Conservation (phyloP, 1,140 invertebrate genomes). For the Ceratosolen solmsi region DNA sequence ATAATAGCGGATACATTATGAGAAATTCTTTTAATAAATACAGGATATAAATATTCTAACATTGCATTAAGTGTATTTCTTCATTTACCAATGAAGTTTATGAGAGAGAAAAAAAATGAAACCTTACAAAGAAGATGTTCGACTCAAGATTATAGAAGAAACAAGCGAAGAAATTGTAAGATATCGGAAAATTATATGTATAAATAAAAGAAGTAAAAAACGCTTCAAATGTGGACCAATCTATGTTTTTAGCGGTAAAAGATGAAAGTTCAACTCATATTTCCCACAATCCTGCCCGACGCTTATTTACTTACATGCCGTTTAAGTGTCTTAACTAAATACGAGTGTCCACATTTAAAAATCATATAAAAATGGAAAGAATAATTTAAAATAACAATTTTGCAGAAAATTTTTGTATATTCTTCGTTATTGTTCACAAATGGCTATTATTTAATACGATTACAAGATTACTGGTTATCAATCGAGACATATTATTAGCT, state of each 20-base stretch:
- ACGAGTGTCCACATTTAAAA: no score
- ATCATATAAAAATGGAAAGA: no score
- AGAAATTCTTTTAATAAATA: not conserved
- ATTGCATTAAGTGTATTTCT: not conserved
- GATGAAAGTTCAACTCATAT: constrained; percentile 35
- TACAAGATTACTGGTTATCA: no score
- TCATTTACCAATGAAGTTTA: not conserved
- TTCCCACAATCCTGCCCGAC: not conserved
- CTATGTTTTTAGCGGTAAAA: not conserved
- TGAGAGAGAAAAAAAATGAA: constrained; percentile 13
- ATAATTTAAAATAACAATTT: no score
- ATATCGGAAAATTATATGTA: constrained; percentile 3
- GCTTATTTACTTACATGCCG: no score
- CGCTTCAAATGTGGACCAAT: not conserved
- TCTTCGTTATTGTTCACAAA: no score
- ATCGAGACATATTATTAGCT: no score
- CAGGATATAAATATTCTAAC: not conserved
- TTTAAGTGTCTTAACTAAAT: no score
- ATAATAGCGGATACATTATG: no score
- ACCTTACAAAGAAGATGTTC: not conserved
- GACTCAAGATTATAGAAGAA: not conserved
- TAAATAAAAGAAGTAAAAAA: constrained; percentile 19
- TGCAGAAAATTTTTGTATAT: no score
- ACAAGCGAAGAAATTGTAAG: not conserved
- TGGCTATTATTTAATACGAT: no score